Conservation (phyloP, 2,888 invertebrate genomes). For the Physocephala rufipes region DNA sequence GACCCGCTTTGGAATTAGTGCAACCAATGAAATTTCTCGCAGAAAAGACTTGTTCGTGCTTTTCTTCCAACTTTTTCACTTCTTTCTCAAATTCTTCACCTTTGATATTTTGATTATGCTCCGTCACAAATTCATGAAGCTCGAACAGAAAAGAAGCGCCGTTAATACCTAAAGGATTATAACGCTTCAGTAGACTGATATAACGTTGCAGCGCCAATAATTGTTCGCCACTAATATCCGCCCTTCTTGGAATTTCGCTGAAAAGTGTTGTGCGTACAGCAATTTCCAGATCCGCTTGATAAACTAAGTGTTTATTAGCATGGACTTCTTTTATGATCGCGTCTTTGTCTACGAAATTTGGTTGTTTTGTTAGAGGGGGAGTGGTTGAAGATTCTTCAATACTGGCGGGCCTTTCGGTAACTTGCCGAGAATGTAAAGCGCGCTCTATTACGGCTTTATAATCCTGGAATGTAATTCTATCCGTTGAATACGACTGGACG, state of each 20-base stretch:
- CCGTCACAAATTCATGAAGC: conserved; percentile 69
- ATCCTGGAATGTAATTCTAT: conserved; percentile 64
- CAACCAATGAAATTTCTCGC: conserved; percentile 80
- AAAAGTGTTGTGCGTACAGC: conserved; percentile 83
- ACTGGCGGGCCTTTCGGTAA: conserved; percentile 47
- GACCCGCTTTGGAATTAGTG: conserved; percentile 75
- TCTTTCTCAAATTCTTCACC: conserved; percentile 72
- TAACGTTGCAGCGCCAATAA: conserved; percentile 79
- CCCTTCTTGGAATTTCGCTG: conserved; percentile 82
- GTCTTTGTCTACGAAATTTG: conserved; percentile 27
- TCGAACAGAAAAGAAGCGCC: conserved; percentile 74
- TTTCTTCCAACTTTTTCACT: conserved; percentile 68
- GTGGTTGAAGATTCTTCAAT: not conserved
- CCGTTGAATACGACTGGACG: conserved; percentile 41
- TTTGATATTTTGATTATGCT: conserved; percentile 67
- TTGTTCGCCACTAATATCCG: conserved; percentile 75
- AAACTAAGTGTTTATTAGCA: conserved; percentile 70
- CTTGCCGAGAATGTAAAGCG: conserved; percentile 46
- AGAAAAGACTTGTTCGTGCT: conserved; percentile 68
- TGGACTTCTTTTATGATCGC: conserved; percentile 55
- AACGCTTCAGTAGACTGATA: conserved; percentile 75
- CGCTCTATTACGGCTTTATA: conserved; percentile 50
- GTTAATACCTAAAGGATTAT: conserved; percentile 80
- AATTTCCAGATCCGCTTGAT: conserved; percentile 88
- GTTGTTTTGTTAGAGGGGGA: not conserved